A percentile compares a stretch with the other conserved stretches of the same genome.
phyloP scores from a whole-genome alignment of 2,113 vertebrate genomes.

The Hassar affinis region DNA sequence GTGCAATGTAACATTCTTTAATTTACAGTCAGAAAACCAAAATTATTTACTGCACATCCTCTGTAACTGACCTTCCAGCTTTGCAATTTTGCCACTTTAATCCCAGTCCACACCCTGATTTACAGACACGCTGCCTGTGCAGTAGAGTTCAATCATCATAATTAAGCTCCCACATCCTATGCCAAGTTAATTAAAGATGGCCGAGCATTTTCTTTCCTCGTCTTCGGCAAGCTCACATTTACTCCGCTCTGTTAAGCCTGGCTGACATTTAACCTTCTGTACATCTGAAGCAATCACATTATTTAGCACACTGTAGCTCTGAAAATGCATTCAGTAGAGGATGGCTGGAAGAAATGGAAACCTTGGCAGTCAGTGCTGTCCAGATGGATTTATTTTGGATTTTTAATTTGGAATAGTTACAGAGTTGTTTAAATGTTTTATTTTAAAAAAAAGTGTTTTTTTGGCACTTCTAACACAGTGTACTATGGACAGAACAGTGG shows the following conservation, averaged over 20 bases:
- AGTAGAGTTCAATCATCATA: slow-evolving; percentile 62
- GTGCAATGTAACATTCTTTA: not conserved
- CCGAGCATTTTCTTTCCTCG: slow-evolving; percentile 11
- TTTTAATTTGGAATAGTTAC: not conserved
- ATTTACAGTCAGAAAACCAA: not conserved
- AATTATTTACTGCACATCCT: not conserved
- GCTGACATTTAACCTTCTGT: slow-evolving; percentile 48
- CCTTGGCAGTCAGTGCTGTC: not conserved
- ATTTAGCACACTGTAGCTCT: not conserved
- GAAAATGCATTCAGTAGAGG: not conserved
- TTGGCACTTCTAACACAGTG: not conserved
- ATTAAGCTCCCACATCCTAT: slow-evolving; percentile 49
- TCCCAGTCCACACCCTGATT: slow-evolving; percentile 18
- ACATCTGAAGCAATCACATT: slow-evolving; percentile 37
- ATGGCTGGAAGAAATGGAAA: not conserved
- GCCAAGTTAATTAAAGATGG: slow-evolving; percentile 59
- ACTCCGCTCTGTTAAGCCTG: slow-evolving; percentile 43
- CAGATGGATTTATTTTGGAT: too few species aligned
- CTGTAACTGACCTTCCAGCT: slow-evolving; percentile 3
- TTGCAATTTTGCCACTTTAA: slow-evolving; percentile 9
- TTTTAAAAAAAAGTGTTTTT: not conserved
- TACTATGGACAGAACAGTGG: not conserved
- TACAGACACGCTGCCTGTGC: slow-evolving; percentile 38
- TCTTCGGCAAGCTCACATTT: slow-evolving; percentile 29
- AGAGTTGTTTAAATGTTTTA: not conserved